Percentiles rank a stretch among this genome's conserved stretches.
These are phyloP conservation scores for Dinocampus coccinellae DNA, from an alignment of 2,888 invertebrate species.

Conservation along the genomic window DNA sequence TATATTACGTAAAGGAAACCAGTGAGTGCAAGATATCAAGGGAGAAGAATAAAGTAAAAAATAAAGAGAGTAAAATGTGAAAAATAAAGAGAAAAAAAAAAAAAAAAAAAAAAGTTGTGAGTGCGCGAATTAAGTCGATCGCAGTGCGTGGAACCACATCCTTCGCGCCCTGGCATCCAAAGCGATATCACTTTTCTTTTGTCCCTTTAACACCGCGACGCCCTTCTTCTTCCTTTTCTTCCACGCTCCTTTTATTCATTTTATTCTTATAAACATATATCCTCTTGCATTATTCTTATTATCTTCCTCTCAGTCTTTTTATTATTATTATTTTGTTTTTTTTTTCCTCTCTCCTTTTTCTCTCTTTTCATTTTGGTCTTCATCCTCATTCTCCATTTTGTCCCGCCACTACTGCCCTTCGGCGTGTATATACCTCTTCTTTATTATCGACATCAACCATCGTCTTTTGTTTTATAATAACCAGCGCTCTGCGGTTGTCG, in stretches of 20 bases:
- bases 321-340: conserved; percentile 18
- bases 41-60: too few relatives aligned
- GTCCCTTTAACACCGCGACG: conserved; percentile 46
- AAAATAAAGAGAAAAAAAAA: conserved; percentile 40
- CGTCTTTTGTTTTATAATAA: conserved; percentile 69
- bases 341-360: conserved; percentile 23
- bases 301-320: too few relatives aligned
- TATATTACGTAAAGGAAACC: too few relatives aligned
- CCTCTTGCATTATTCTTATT: neutral
- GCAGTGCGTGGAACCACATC: conserved; percentile 69
- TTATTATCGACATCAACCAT: conserved; percentile 66
- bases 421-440: conserved; percentile 59
- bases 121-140: conserved; percentile 68
- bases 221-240: conserved; percentile 31
- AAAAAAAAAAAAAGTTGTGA: conserved; percentile 58
- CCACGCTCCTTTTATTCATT: conserved; percentile 17
- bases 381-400: conserved; percentile 15
- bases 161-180: conserved; percentile 58
- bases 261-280: conserved; percentile 15
- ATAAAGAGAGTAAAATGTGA: too few relatives aligned
- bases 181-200: conserved; percentile 57
- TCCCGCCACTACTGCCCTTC: conserved; percentile 30
- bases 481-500: conserved; percentile 46
- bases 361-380: conserved; percentile 14
- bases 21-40: too few relatives aligned